Conservation (phyloP, 2,113 vertebrate genomes). For the Pterocles gutturalis region DNA sequence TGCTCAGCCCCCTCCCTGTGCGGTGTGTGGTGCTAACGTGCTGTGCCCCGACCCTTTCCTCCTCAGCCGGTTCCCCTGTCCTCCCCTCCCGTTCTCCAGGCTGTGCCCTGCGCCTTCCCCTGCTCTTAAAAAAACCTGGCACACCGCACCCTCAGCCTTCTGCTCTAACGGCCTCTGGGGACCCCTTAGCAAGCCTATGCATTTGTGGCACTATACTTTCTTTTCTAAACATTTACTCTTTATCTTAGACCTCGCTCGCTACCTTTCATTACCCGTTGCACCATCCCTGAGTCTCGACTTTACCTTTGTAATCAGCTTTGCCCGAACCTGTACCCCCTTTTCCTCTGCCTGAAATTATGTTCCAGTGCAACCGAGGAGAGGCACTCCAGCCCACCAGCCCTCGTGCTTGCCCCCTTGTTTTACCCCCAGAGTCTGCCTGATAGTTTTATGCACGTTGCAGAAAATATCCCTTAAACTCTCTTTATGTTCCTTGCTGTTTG, state of each 20-base stretch:
- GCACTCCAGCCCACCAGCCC: neutral
- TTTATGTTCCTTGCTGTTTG: neutral
- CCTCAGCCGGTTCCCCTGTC: neutral
- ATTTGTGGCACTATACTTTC: neutral
- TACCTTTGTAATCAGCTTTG: neutral
- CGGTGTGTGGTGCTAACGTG: neutral
- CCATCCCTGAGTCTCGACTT: neutral
- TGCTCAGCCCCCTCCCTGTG: neutral
- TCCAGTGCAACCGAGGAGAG: neutral
- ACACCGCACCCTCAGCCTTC: neutral
- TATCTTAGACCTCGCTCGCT: neutral
- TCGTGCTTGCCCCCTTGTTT: neutral
- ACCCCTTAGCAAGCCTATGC: rapidly evolving
- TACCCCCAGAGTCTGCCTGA: neutral
- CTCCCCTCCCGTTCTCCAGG: neutral
- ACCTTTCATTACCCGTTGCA: rapidly evolving
- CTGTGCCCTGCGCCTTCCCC: neutral
- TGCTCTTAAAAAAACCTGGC: neutral
- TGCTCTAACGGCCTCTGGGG: neutral
- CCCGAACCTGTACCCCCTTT: neutral
- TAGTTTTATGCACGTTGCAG: neutral
- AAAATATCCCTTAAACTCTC: neutral
- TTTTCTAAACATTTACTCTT: neutral
- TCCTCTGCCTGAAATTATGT: neutral
- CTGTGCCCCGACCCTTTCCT: neutral